phyloP scores from a whole-genome alignment of 2,888 invertebrate species.

The Drosophila demipolita region DNA sequence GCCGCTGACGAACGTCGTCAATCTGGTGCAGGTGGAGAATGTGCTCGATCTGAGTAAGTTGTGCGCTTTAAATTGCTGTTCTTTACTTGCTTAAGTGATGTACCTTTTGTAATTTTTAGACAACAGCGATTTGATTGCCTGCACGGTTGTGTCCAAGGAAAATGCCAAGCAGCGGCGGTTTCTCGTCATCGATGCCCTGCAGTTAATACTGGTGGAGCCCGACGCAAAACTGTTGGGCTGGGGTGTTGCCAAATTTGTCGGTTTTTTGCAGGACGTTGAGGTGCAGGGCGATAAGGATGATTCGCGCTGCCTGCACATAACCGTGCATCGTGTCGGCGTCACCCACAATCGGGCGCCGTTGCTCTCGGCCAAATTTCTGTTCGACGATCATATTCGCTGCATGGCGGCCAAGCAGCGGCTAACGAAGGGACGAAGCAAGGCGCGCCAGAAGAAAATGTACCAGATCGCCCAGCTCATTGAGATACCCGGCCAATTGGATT shows the following conservation, averaged over 20 bases:
- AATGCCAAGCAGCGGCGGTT: constrained; percentile 96
- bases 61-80: too few species aligned
- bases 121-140: constrained; percentile 98
- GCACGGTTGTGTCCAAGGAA: constrained; percentile 96
- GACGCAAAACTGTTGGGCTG: constrained; percentile 97
- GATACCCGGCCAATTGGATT: constrained; percentile 87
- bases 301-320: constrained; percentile 96
- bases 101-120: constrained; percentile 88
- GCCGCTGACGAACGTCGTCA: constrained; percentile 94
- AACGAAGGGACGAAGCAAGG: constrained; percentile 95
- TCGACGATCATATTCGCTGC: constrained; percentile 99
- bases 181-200: constrained; percentile 97
- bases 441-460: constrained; percentile 98
- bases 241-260: constrained; percentile 98
- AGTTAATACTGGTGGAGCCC: constrained; percentile 98
- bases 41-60: constrained; percentile 97
- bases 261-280: constrained; percentile 97
- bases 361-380: constrained; percentile 96
- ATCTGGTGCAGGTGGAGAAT: constrained; percentile 96
- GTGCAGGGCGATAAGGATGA: constrained; percentile 98
- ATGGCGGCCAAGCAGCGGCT: constrained; percentile 98
- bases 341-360: constrained; percentile 91
- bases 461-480: constrained; percentile 97
- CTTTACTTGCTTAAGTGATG: neutral
- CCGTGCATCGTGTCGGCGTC: constrained; percentile 92